These are phyloP conservation scores for Cercocebus atys DNA, from an alignment of 2,113 vertebrate species.

Conservation along the genomic window DNA sequence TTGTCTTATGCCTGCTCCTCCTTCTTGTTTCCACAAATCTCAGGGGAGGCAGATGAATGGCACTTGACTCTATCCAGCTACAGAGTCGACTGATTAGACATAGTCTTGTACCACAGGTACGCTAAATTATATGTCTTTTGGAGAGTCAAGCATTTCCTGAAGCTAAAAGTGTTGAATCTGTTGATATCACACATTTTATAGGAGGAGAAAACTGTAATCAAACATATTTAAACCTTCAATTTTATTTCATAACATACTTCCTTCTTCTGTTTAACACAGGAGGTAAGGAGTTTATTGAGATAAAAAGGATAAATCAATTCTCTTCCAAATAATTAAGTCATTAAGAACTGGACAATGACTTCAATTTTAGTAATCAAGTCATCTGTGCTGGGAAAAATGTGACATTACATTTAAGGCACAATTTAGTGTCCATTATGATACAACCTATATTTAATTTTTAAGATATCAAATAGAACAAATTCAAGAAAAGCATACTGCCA, in stretches of 20 bases:
- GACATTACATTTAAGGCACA: neutral
- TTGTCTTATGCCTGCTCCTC: constrained; percentile 82
- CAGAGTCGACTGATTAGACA: constrained; percentile 85
- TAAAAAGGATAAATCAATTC: neutral
- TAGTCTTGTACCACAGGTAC: constrained; percentile 81
- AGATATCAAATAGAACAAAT: constrained; percentile 11
- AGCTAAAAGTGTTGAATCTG: constrained; percentile 67
- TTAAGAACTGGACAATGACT: neutral
- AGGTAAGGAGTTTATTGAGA: neutral
- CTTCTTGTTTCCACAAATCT: constrained; percentile 83
- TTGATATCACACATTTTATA: constrained; percentile 67
- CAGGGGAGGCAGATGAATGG: constrained; percentile 85
- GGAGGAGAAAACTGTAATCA: constrained; percentile 33
- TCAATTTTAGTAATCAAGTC: constrained; percentile 47
- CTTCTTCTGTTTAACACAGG: neutral
- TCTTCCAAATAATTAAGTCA: neutral
- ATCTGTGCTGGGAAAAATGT: neutral
- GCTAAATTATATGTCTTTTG: constrained; percentile 81
- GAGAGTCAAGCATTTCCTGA: constrained; percentile 75
- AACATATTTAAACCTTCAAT: constrained; percentile 36
- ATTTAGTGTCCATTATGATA: neutral
- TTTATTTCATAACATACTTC: constrained; percentile 29
- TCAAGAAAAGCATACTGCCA: neutral
- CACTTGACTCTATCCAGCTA: constrained; percentile 85
- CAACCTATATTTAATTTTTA: constrained; percentile 38